A percentile compares a stretch with the other conserved stretches of the same genome.
Conservation (phyloP, 1,140 invertebrate species). For the Araneus ventricosus region DNA sequence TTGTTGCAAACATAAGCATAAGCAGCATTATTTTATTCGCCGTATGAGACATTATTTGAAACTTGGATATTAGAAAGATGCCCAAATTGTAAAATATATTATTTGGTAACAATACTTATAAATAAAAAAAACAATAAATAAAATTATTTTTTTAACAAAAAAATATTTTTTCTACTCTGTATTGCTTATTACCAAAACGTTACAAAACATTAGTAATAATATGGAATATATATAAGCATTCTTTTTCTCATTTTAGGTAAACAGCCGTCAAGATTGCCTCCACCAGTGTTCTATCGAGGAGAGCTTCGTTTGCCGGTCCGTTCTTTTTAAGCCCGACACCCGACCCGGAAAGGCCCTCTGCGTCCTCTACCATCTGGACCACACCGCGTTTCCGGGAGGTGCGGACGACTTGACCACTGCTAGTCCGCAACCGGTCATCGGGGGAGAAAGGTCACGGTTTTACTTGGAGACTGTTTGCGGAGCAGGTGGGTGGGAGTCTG, state of each 20-base stretch:
- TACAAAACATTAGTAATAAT: too few species aligned
- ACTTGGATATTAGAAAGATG: too few species aligned
- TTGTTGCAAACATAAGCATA: too few species aligned
- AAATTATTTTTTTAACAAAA: too few species aligned
- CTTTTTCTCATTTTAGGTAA: conserved; percentile 77
- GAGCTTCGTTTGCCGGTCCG: conserved; percentile 95
- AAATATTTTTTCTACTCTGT: too few species aligned
- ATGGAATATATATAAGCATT: too few species aligned
- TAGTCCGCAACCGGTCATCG: conserved; percentile 61
- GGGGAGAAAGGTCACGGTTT: conserved; percentile 63
- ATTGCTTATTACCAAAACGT: too few species aligned
- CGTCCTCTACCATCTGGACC: conserved; percentile 94
- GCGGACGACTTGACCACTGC: conserved; percentile 89
- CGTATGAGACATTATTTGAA: too few species aligned
- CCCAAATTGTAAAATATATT: too few species aligned
- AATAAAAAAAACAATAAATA: too few species aligned
- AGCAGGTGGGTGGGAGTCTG: conserved; percentile 35
- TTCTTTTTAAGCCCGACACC: conserved; percentile 84
- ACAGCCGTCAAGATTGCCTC: conserved; percentile 85
- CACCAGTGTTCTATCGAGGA: conserved; percentile 94
- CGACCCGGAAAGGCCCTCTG: conserved; percentile 85
- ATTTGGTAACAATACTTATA: too few species aligned
- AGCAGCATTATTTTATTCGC: too few species aligned
- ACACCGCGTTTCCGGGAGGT: conserved; percentile 93
- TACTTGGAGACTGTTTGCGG: conserved; percentile 72